Conservation (phyloP, 2,797 vertebrate species). For the Hippoglossus hippoglossus region DNA sequence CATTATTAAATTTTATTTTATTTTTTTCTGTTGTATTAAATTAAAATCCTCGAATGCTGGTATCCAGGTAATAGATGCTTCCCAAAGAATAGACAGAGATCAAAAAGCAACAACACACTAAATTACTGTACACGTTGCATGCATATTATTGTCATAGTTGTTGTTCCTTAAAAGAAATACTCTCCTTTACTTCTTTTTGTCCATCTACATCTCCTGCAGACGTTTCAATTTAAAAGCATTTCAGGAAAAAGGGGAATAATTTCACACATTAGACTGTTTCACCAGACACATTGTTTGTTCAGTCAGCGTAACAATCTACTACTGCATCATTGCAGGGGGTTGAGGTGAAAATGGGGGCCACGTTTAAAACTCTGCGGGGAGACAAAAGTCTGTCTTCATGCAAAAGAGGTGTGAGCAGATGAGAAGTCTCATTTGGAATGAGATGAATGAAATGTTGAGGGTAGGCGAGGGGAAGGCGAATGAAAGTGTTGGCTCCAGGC, state of each 20-base stretch:
- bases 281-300: slow-evolving; percentile 38
- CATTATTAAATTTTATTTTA: slow-evolving; percentile 16
- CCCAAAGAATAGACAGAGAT: background rate
- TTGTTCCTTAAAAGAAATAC: background rate
- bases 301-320: slow-evolving; percentile 35
- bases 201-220: background rate
- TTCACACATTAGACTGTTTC: slow-evolving; percentile 12
- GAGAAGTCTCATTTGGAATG: slow-evolving; percentile 56
- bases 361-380: slow-evolving; percentile 58
- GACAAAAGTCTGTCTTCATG: slow-evolving; percentile 43
- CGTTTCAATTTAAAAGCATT: no score
- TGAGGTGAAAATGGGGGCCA: slow-evolving; percentile 64
- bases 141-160: background rate
- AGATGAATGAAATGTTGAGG: slow-evolving; percentile 53
- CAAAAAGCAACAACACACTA: background rate
- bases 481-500: slow-evolving; percentile 48
- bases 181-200: background rate
- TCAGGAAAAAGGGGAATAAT: no score
- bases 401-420: slow-evolving; percentile 54
- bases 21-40: background rate
- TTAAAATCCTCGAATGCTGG: slow-evolving; percentile 12
- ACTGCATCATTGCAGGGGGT: slow-evolving; percentile 34
- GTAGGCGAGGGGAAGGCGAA: slow-evolving; percentile 33
- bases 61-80: background rate
- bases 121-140: background rate